phyloP scores from a whole-genome alignment of 2,888 invertebrate genomes.

The Caenorhabditis macrosperma region DNA sequence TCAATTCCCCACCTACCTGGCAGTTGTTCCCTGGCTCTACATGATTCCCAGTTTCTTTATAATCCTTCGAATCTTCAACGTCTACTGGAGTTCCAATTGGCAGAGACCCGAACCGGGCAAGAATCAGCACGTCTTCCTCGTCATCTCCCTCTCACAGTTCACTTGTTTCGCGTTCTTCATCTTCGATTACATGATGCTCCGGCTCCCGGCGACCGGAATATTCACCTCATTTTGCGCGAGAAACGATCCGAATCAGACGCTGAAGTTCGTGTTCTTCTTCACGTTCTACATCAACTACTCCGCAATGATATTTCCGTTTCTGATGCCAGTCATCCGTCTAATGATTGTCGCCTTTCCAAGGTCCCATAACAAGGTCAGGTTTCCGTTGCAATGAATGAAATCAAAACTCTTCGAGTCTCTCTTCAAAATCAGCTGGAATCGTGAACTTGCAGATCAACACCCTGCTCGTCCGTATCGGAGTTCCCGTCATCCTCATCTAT shows the following conservation, averaged over 20 bases:
- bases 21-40: constrained; percentile 36
- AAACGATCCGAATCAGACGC: constrained; percentile 14
- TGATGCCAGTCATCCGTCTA: constrained; percentile 28
- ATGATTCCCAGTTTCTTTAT: constrained; percentile 21
- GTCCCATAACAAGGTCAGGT: constrained; percentile 19
- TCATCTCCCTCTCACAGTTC: constrained; percentile 38
- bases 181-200: constrained; percentile 17
- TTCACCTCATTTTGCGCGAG: constrained; percentile 37
- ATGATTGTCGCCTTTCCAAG: constrained; percentile 15
- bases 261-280: constrained; percentile 27
- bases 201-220: constrained; percentile 27
- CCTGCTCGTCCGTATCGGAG: constrained; percentile 6
- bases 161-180: constrained; percentile 17
- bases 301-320: constrained; percentile 44
- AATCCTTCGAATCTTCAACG: constrained; percentile 14
- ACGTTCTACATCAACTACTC: constrained; percentile 27
- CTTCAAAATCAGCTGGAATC: no score
- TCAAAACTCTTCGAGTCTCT: neutral
- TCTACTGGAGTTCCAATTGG: constrained; percentile 33
- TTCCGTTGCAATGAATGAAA: neutral
- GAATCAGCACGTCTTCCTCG: constrained; percentile 39
- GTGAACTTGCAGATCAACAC: constrained; percentile 27
- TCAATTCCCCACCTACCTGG: constrained; percentile 12
- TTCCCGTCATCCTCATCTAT: constrained; percentile 24
- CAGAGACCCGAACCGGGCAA: constrained; percentile 11